These are phyloP conservation scores for Arrhamphus sclerolepis DNA, from an alignment of 2,797 vertebrate species.

Conservation along the genomic window DNA sequence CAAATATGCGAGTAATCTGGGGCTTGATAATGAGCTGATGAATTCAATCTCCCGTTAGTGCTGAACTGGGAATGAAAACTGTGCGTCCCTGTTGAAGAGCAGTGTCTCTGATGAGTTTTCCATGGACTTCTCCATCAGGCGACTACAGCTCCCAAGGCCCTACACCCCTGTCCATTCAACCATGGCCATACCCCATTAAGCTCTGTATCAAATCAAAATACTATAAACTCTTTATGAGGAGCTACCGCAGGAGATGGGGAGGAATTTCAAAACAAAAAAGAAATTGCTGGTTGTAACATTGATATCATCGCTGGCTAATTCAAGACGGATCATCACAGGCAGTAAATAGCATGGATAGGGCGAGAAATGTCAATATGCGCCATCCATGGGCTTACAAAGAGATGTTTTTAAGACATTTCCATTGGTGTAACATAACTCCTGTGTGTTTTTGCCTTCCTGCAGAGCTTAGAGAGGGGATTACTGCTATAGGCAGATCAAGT, in stretches of 20 bases:
- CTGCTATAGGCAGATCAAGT: constrained; percentile 78
- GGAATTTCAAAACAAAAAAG: constrained; percentile 66
- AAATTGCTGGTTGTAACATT: constrained; percentile 75
- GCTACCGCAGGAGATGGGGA: constrained; percentile 61
- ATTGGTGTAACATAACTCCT: constrained; percentile 72
- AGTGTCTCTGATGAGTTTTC: constrained; percentile 68
- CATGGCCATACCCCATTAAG: constrained; percentile 78
- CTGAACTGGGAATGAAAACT: constrained; percentile 71
- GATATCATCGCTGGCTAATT: constrained; percentile 82
- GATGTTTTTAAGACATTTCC: constrained; percentile 75
- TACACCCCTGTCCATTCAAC: constrained; percentile 67
- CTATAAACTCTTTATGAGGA: constrained; percentile 81
- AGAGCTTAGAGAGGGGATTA: constrained; percentile 78
- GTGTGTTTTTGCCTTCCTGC: constrained; percentile 76
- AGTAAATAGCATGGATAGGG: constrained; percentile 62
- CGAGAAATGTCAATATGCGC: constrained; percentile 75
- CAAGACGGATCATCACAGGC: constrained; percentile 78
- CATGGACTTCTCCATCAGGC: constrained; percentile 68
- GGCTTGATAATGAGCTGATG: constrained; percentile 76
- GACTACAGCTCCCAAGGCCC: constrained; percentile 73
- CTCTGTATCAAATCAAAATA: constrained; percentile 82
- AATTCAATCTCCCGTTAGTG: constrained; percentile 77
- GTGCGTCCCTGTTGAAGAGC: constrained; percentile 61
- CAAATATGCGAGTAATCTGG: constrained; percentile 72
- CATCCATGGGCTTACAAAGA: constrained; percentile 70